Evolutionary conservation across 2,797 vertebrate genomes (phyloP), one percentile per base, ranked within the genome.

Genomic region (Gallinago nigripennis): DNA sequence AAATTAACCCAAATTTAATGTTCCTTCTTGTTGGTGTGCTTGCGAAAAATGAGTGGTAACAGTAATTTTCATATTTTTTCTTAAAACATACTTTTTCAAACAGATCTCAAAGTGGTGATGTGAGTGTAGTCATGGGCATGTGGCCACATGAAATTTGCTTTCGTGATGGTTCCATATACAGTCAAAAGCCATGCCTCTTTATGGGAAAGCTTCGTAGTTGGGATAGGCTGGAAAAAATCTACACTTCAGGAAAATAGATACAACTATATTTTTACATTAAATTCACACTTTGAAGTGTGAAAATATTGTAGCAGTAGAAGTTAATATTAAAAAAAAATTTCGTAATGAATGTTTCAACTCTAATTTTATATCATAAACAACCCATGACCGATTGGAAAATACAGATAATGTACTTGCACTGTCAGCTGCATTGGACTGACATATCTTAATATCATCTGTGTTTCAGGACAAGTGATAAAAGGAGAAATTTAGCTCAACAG

Each of bases 401-500:
- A 35, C 8, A 73, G 39, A 15, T 66, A 5, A 53, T 70, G 16
- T 33, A 54, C 21, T 61, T 86, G 64, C 27, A 41, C 27, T 81
- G 50, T 86, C 3, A 9, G 30, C 56, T 86, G 58, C 51, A 21
- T 23, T 68, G 50, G 75, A 58, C 39, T 92, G 81, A 95, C 56
- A 43, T 80, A 54, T 63, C 14, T 73, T 61, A 72, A 84, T 94
- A 53, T 94, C 9, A 79, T 90, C 91, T 93, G 17, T 88, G 35
- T 97, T 96, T 86, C 96, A 99, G 99, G 97, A 99, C 99, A 71
- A 99, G 99, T 16, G 99, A 99, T 98, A 99, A 99, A 98, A 99
- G 99, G 88, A 99, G 97, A 87, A 99, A 99, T 97, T 98, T 99
- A 96, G 99, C 99, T 51, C 99, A 99, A 95, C 99, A 99, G 95